These are phyloP conservation scores for Seira ritae DNA, from an alignment of 2,888 invertebrate species.

Conservation along the genomic window DNA sequence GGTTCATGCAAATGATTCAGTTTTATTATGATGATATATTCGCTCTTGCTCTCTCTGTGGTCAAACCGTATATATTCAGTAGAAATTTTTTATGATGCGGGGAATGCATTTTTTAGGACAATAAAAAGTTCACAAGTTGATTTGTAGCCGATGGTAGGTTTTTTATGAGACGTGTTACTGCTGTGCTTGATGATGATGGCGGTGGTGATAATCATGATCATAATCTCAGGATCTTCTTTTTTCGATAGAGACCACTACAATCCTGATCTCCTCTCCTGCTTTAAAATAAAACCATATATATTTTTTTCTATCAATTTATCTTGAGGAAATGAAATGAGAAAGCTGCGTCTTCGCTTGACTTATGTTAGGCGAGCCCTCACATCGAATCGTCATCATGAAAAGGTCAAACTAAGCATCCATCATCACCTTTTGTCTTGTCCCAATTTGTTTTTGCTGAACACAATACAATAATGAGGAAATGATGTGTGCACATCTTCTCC, in stretches of 20 bases:
- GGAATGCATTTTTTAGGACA: too few relatives aligned
- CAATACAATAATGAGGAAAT: neutral
- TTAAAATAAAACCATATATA: too few relatives aligned
- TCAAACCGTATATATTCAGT: too few relatives aligned
- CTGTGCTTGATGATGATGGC: slow-evolving; percentile 1
- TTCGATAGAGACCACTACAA: too few relatives aligned
- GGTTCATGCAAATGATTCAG: too few relatives aligned
- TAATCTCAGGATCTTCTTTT: too few relatives aligned
- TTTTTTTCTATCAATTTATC: neutral
- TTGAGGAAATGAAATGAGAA: slow-evolving; percentile 48
- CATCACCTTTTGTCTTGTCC: slow-evolving; percentile 36
- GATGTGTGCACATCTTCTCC: neutral
- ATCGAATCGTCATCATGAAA: slow-evolving; percentile 33
- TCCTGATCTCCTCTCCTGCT: too few relatives aligned
- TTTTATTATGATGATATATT: too few relatives aligned
- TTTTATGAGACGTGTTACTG: slow-evolving; percentile 14
- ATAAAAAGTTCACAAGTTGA: too few relatives aligned
- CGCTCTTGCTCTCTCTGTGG: too few relatives aligned
- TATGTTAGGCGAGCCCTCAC: slow-evolving; percentile 47
- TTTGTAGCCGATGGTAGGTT: neutral
- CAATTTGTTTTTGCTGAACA: neutral
- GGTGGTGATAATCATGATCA: too few relatives aligned
- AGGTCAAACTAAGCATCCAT: slow-evolving; percentile 43
- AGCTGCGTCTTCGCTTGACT: neutral
- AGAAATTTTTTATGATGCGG: too few relatives aligned